Evolutionary conservation across 2,888 invertebrate genomes (phyloP), one percentile per base, ranked within the genome.

Genomic region (Pammene aurita): DNA sequence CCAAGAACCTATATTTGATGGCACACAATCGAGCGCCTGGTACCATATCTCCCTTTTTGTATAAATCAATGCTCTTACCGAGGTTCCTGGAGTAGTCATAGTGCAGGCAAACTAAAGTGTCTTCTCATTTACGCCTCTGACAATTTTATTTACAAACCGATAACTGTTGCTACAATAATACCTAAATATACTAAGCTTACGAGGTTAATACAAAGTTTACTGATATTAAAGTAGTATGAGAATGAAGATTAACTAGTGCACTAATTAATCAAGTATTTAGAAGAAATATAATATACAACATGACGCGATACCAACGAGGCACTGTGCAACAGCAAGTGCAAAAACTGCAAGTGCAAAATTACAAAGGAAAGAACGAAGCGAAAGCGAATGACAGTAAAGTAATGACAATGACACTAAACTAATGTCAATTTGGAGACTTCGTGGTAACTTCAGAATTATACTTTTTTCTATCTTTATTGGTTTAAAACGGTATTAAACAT

Each of bases 21-120:
- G n/a, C n/a, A n/a, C n/a, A n/a, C n/a, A n/a, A n/a, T n/a, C n/a
- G n/a, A n/a, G n/a, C n/a, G n/a, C n/a, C n/a, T n/a, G n/a, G n/a
- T n/a, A n/a, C n/a, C n/a, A n/a, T n/a, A n/a, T n/a, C n/a, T n/a
- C n/a, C n/a, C n/a, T n/a, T n/a, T n/a, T n/a, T n/a, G n/a, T n/a
- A n/a, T n/a, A n/a, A n/a, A n/a, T n/a, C n/a, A n/a, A n/a, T n/a
- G n/a, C n/a, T n/a, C n/a, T 62, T 76, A 83, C 83, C 71, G 81
- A 80, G 11, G 77, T 68, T 38, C 83, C 80, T 54, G 84, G 77
- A 55, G 79, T 77, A 58, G 80, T 76, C 84, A 77, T 76, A 11
- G 11, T 50, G 50, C 5, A 50, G 48, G 10, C 14, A 38, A 56
- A 56, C 5, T 7, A 35, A 46, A 44, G 41, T 41, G 56, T 56